Evolutionary conservation across 2,113 vertebrate species (phyloP), one percentile per base, ranked within the genome.

Genomic region (Uropsilus gracilis): DNA sequence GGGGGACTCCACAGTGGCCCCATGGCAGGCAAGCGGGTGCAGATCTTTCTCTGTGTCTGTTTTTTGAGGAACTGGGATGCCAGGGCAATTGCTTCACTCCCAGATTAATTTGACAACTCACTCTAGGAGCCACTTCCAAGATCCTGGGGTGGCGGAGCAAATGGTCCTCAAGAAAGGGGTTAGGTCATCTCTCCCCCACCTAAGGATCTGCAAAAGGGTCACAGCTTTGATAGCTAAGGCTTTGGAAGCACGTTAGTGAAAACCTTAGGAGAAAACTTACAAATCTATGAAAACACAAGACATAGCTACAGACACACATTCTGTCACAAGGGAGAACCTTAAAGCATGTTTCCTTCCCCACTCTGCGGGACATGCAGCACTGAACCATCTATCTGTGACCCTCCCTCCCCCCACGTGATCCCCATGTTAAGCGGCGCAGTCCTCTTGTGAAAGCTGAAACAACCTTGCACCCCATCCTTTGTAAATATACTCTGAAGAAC

Each of bases 401-500:
- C n/a, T n/a, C n/a, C n/a, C n/a, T n/a, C n/a, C n/a, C n/a, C 96
- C 93, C 97, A 84, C 63, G 73, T 96, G 97, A 95, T 95, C 93
- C 94, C 96, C 88, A 78, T 76, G 71, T 93, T 96, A 97, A 97
- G 97, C 97, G 97, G 97, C 96, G 97, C 96, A 97, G 98, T 98
- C 97, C 97, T 98, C 97, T 98, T 97, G 95, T 94, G 98, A 97
- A 97, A 97, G 97, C 96, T 95, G 88, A 91, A 90, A 96, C 94
- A 96, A 91, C 97, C 75, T 87, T 90, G 93, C 64, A 24, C 97
- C 96, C 97, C 98, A 91, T 91, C 95, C 97, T 97, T 97, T 99
- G 98, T 99, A 99, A 98, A 99, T 99, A 98, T 0, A 94, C 94
- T 97, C 86, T 48, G 90, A 97, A 87, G 97, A 97, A 96, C 89